phyloP scores from a whole-genome alignment of 1,140 invertebrate species.

The Bombus polaris region DNA sequence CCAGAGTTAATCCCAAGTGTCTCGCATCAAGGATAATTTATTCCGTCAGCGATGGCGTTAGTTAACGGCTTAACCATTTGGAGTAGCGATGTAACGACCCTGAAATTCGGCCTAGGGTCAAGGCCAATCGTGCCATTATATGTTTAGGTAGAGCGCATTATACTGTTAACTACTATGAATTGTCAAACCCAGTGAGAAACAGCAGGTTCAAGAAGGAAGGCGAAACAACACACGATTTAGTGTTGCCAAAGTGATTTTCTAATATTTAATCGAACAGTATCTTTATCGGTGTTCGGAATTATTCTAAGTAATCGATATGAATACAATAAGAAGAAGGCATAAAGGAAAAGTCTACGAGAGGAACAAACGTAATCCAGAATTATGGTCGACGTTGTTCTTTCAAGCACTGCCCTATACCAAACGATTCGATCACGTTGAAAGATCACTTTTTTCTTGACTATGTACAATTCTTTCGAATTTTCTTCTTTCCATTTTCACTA shows the following conservation, averaged over 20 bases:
- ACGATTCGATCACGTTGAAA: conserved; percentile 8
- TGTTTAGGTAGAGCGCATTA: conserved; percentile 45
- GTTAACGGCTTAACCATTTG: conserved; percentile 14
- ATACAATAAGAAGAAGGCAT: not conserved
- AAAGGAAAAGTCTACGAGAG: not conserved
- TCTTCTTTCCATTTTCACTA: not conserved
- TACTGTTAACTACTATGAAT: not conserved
- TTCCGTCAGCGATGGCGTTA: conserved; percentile 29
- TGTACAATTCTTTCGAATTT: not conserved
- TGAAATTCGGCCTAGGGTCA: conserved; percentile 35
- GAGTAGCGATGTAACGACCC: conserved; percentile 27
- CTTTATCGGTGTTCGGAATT: not conserved
- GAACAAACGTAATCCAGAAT: not conserved
- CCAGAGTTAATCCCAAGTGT: not conserved
- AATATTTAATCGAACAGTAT: not conserved
- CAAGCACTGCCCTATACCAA: conserved; percentile 39
- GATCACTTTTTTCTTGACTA: not conserved
- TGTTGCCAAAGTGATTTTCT: conserved; percentile 10
- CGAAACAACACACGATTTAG: not conserved
- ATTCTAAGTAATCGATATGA: not conserved
- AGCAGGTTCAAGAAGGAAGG: not conserved
- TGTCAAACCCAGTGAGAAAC: not conserved
- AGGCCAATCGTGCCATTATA: conserved; percentile 52
- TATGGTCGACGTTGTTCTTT: conserved; percentile 27
- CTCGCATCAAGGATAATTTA: conserved; percentile 30